A percentile compares a stretch with the other conserved stretches of the same genome.
These are phyloP conservation scores for Sprattus sprattus DNA, from an alignment of 2,113 vertebrate genomes.

Conservation along the genomic window DNA sequence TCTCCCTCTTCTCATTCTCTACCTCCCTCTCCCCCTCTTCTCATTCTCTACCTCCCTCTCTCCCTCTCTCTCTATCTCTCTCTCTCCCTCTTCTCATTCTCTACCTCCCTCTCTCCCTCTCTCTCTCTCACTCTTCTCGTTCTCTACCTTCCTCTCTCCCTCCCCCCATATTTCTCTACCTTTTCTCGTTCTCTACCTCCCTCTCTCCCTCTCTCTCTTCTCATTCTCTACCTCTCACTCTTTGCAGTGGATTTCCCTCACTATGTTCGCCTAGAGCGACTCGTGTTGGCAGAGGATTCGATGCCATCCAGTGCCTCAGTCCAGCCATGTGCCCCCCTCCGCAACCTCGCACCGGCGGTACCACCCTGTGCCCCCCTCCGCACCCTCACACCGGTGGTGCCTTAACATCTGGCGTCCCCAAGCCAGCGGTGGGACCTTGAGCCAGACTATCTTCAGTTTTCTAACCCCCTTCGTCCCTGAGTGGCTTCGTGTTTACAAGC, in stretches of 20 bases:
- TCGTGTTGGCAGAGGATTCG: background rate
- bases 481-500: background rate
- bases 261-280: conserved; percentile 72
- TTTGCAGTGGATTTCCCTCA: conserved; percentile 71
- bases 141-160: background rate
- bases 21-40: too few relatives aligned
- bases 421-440: background rate
- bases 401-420: background rate
- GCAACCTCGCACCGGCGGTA: background rate
- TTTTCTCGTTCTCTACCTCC: background rate
- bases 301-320: background rate
- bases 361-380: too few relatives aligned
- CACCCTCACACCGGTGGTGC: background rate
- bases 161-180: background rate
- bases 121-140: background rate
- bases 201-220: background rate
- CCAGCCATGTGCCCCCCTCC: background rate
- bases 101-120: background rate
- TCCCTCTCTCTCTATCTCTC: too few relatives aligned
- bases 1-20: too few relatives aligned
- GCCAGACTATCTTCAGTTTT: background rate
- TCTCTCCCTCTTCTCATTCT: too few relatives aligned
- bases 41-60: background rate
- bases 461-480: background rate
- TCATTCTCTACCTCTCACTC: background rate